Percentiles rank a stretch among this genome's conserved stretches.
These are phyloP conservation scores for Mesoligia furuncula DNA, from an alignment of 2,888 invertebrate species.

Conservation along the genomic window DNA sequence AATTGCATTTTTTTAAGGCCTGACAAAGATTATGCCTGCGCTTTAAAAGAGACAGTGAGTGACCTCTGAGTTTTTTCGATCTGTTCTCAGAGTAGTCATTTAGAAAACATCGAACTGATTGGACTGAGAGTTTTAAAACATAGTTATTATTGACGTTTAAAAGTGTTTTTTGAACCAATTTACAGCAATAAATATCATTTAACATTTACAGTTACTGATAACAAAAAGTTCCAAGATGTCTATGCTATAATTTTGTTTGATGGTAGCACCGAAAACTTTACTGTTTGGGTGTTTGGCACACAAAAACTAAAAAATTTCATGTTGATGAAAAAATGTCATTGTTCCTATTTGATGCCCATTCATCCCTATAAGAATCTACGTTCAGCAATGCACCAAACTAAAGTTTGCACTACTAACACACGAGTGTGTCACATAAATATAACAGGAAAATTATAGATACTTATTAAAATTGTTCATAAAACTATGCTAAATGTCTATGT, in stretches of 20 bases:
- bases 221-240: not conserved
- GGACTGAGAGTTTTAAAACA: too few species aligned
- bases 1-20: not conserved
- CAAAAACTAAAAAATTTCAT: not conserved
- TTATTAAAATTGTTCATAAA: not conserved
- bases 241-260: not conserved
- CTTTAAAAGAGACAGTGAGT: not conserved
- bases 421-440: too few species aligned
- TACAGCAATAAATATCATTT: not conserved
- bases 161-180: not conserved
- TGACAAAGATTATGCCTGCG: not conserved
- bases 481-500: not conserved
- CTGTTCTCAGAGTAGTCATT: not conserved
- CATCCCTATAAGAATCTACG: not conserved
- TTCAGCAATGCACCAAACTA: not conserved
- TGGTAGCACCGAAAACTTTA: not conserved
- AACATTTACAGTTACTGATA: not conserved
- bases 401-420: not conserved
- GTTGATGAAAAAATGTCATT: accelerated
- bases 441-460: not conserved
- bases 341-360: not conserved
- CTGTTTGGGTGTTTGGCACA: too few species aligned
- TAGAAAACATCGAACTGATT: not conserved
- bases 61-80: not conserved
- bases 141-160: not conserved